Percentiles rank a stretch among this genome's conserved stretches.
phyloP scores from a whole-genome alignment of 2,113 vertebrate genomes.

The Aplodontia rufa region DNA sequence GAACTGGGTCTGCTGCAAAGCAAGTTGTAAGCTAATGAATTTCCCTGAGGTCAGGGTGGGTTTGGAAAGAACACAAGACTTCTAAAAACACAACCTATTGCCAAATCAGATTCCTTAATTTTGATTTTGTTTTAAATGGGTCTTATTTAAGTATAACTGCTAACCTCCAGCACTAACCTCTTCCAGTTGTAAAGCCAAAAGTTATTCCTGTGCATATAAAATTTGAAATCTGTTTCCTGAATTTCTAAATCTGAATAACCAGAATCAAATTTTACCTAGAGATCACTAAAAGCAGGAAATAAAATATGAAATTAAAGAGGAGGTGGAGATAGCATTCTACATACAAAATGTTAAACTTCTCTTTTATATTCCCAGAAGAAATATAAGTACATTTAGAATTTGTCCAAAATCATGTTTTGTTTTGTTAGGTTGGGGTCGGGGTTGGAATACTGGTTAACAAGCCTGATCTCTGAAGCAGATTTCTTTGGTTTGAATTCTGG shows the following conservation, averaged over 20 bases:
- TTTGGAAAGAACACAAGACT: conserved; percentile 52
- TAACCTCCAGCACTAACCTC: conserved; percentile 32
- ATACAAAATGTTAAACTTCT: not conserved
- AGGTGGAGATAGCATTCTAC: not conserved
- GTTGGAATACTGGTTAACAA: not conserved
- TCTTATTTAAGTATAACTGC: conserved; percentile 63
- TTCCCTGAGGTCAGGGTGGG: conserved; percentile 40
- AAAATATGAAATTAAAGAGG: not conserved
- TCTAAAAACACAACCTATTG: conserved; percentile 10
- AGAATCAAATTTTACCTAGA: not conserved
- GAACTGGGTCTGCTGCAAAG: not conserved
- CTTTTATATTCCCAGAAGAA: not conserved
- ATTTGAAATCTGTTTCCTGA: conserved; percentile 24
- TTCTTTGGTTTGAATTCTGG: conserved; percentile 12
- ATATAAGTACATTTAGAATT: not conserved
- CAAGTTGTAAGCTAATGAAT: conserved; percentile 18
- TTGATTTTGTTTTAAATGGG: conserved; percentile 63
- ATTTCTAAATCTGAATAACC: not conserved
- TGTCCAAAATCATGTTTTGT: not conserved
- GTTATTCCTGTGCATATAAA: not conserved
- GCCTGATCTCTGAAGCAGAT: conserved; percentile 2
- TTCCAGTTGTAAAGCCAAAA: not conserved
- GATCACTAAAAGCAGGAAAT: not conserved
- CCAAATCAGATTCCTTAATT: conserved; percentile 62
- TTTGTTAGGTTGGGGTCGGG: not conserved